These are phyloP conservation scores for Andrena trimmerana DNA, from an alignment of 2,888 invertebrate genomes.

Conservation along the genomic window DNA sequence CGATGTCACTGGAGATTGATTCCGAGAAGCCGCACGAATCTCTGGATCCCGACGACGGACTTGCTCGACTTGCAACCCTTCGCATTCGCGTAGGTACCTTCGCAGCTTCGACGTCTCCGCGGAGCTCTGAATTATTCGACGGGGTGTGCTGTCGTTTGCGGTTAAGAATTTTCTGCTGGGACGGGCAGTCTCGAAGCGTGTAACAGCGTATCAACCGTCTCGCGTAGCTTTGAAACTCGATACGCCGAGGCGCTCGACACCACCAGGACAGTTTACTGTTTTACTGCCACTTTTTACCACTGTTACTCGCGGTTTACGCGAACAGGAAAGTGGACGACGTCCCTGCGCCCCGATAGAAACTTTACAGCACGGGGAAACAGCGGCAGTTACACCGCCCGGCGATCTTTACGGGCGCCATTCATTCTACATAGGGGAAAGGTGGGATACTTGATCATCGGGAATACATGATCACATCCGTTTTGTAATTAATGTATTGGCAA, in stretches of 20 bases:
- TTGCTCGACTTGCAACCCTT: background rate
- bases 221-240: background rate
- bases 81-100: background rate
- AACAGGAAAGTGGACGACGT: background rate
- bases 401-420: background rate
- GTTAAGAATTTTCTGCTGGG: background rate
- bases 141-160: background rate
- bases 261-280: background rate
- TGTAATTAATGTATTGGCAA: no score
- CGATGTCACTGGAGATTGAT: background rate
- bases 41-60: background rate
- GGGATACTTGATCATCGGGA: no score
- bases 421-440: no score
- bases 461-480: no score
- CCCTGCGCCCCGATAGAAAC: background rate
- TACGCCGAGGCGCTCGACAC: background rate
- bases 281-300: background rate
- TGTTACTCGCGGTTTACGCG: background rate
- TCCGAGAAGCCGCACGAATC: background rate
- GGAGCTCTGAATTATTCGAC: background rate
- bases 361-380: background rate
- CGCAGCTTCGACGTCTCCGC: background rate
- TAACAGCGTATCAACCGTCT: background rate
- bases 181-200: background rate
- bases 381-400: background rate